Evolutionary conservation across 37 sponge, comb jelly and placozoan species (phyloP), one percentile per base, ranked within the genome.

Genomic region (Beroe forskalii): DNA sequence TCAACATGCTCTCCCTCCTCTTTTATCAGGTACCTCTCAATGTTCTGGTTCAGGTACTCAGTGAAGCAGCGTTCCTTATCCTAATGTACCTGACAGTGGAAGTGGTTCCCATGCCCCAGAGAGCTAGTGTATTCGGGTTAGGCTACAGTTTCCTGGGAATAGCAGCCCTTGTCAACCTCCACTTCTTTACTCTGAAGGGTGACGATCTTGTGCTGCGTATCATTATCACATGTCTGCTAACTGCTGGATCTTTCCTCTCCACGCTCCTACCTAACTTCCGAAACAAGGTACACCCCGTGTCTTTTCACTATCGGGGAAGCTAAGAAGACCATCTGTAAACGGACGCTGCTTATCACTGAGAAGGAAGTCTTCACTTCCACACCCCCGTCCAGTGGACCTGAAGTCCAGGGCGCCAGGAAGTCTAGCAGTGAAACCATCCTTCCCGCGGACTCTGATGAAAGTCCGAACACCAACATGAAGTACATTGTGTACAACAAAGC

Each of bases 61-160:
- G 22, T 28, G 66, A 63, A 23, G 66, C 17, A 27, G 4, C 66
- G 17, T 63, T 22, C 25, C 24, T 63, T 27, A 22, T 63, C 66
- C 66, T 63, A 3, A 22, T 23, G 66, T 27, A 28, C 4, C 28
- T 63, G 28, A 63, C 66, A 24, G 4, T 28, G 3, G 66, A 63
- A n/a, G 66, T 63, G 66, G 66, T 63, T 9, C 66, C 66, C 27
- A 63, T 63, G 66, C 66, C 66, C 25, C 66, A 63, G 27, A 63
- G 66, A 63, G 66, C 22, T n/a, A 63, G 25, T 22, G 66, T 63
- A n/a, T 63, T 63, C 4, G 66, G 66, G 27, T 3, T 63, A n/a
- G 66, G 66, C 22, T 63, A 28, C 66, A 63, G 66, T 63, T 27
- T 63, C 17, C 66, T 24, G 4, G 66, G 25, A 3, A n/a, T 27